A percentile compares a stretch with the other conserved stretches of the same genome.
These are phyloP conservation scores for Stenodema calcarata DNA, from an alignment of 2,888 invertebrate species.

Conservation along the genomic window DNA sequence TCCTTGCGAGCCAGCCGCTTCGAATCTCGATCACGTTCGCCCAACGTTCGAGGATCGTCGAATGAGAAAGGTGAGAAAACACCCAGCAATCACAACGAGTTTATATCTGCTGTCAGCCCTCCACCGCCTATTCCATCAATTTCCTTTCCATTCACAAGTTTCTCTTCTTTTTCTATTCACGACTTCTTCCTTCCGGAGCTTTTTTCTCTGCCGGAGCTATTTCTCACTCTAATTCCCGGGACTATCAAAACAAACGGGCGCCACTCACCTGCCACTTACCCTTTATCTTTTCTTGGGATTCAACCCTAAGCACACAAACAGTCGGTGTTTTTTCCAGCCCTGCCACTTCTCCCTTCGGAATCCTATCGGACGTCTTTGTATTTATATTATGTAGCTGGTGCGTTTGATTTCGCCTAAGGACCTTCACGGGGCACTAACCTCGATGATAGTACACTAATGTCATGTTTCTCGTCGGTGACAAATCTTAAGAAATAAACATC, in stretches of 20 bases:
- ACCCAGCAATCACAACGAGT: background rate
- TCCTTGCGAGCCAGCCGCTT: background rate
- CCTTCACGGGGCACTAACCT: too few species aligned
- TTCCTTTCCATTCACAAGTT: background rate
- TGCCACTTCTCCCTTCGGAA: background rate
- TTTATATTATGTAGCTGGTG: too few species aligned
- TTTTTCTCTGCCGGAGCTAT: background rate
- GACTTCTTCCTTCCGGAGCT: background rate
- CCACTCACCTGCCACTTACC: conserved; percentile 2
- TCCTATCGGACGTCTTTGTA: background rate
- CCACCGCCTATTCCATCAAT: background rate
- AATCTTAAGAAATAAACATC: too few species aligned
- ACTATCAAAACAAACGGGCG: conserved; percentile 13
- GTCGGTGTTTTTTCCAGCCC: background rate
- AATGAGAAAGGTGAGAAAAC: background rate
- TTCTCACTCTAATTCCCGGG: background rate
- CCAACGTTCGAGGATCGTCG: background rate
- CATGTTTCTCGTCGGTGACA: too few species aligned
- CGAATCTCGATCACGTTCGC: background rate
- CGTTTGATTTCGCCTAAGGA: too few species aligned
- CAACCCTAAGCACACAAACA: background rate
- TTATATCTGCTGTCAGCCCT: background rate
- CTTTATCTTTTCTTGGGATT: background rate
- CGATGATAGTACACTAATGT: too few species aligned
- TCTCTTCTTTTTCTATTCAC: background rate